phyloP scores from a whole-genome alignment of 2,797 vertebrate genomes.

The Tamandua tetradactyla region DNA sequence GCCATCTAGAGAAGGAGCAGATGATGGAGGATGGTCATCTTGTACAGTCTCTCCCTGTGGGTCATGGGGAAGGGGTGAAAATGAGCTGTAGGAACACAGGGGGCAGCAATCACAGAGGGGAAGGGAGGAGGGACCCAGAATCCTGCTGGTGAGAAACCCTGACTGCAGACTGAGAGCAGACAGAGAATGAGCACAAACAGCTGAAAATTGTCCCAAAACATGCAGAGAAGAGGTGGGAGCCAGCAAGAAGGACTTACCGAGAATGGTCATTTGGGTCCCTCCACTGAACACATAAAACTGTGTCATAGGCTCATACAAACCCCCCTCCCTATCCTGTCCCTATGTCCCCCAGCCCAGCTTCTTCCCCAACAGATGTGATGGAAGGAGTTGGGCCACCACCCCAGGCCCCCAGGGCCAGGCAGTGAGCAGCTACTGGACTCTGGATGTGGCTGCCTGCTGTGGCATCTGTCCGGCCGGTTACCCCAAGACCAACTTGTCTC shows the following conservation, averaged over 20 bases:
- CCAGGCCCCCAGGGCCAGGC: rapidly evolving
- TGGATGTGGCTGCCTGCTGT: not conserved
- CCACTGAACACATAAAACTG: not conserved
- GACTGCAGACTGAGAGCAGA: not conserved
- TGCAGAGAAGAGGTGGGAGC: not conserved
- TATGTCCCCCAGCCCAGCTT: not conserved
- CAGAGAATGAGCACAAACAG: not conserved
- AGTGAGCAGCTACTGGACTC: rapidly evolving
- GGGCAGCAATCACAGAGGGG: no score
- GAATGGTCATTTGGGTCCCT: not conserved
- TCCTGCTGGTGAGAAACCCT: not conserved
- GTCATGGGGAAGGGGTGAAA: no score
- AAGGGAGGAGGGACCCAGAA: not conserved
- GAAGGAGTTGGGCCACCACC: no score
- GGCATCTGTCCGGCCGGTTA: not conserved
- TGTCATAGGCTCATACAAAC: not conserved
- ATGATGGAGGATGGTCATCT: no score
- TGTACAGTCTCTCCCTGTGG: no score
- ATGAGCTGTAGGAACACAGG: no score
- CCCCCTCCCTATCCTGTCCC: not conserved
- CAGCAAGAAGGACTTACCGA: slow-evolving; percentile 40
- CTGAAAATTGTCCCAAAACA: not conserved
- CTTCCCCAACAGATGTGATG: not conserved
- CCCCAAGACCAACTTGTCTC: not conserved
- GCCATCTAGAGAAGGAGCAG: no score